Base-by-base conservation (phyloP, 1,140 invertebrate species). In the Drosophila parvula region DNA sequence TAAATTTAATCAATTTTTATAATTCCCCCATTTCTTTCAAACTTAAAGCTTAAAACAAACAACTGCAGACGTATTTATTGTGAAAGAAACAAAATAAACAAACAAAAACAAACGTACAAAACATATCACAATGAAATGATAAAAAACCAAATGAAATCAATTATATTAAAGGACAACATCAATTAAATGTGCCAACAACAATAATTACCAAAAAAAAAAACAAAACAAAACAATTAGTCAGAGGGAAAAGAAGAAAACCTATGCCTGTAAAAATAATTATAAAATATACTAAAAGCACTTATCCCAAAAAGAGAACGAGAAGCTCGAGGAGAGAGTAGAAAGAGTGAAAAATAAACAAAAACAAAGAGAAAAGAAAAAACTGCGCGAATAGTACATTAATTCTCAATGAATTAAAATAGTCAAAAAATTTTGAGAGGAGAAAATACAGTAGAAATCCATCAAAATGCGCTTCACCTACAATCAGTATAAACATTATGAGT, bases 401-500 rank as follows among this genome's bases (percentile, higher is more conserved):
- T 43, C 40, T 43, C 40, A 69, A 51, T 64, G 65, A 67, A 68
- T 40, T 44, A 53, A 45, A 38, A 48, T 53, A 55, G 48, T 43
- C 48, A 34, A 27, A 38, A 30, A 0, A 30, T 30, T 38, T 38
- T 38, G 50, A 53, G 8, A 53, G 14, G 9, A 70, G 5, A 16
- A 16, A 44, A 38, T 43, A 28, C 30, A 64, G 16, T n/a, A 10
- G 9, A 32, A 58, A 41, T 22, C 48, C 58, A 47, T 56, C 69
- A 84, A 81, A 86, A 91, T 91, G 90, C 90, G 90, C 70, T 91
- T 91, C 81, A 91, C 90, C 60, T 91, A 91, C 78, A 91, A 91
- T 83, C 90, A 91, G 77, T 91, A 91, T 79, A 91, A 90, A 78
- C 86, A 91, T 77, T 91, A 90, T 45, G 90, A 91, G 56, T 91